A percentile compares a stretch with the other conserved stretches of the same genome.
Evolutionary conservation across 2,888 invertebrate species (phyloP).

Genomic region (Nipponacmea schrenckii): DNA sequence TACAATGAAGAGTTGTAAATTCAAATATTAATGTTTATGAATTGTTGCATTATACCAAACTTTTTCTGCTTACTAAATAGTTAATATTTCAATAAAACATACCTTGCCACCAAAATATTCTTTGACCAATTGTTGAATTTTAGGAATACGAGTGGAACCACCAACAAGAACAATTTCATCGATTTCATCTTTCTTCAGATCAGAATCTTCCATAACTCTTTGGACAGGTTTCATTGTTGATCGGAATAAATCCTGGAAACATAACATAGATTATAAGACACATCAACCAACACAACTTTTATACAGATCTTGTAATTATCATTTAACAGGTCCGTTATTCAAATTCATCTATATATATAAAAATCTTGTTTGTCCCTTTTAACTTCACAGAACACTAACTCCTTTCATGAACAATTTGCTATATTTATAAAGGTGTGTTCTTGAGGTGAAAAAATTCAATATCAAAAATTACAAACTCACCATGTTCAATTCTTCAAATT

Average conservation of each 20-base stretch:
- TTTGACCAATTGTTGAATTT: slow-evolving; percentile 78
- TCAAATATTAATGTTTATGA: too few relatives aligned
- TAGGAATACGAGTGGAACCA: slow-evolving; percentile 98
- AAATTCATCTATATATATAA: too few relatives aligned
- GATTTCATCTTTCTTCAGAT: slow-evolving; percentile 97
- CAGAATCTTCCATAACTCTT: slow-evolving; percentile 97
- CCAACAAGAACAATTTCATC: slow-evolving; percentile 99
- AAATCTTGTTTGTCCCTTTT: too few relatives aligned
- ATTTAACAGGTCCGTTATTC: too few relatives aligned
- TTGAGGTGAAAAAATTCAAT: too few relatives aligned
- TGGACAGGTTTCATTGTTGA: slow-evolving; percentile 95
- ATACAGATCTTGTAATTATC: too few relatives aligned
- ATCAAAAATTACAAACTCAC: slow-evolving; percentile 62
- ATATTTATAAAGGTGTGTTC: too few relatives aligned
- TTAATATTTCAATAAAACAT: slow-evolving; percentile 9
- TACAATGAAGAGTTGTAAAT: background rate
- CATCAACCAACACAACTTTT: background rate
- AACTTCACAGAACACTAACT: too few relatives aligned
- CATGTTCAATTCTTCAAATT: slow-evolving; percentile 98
- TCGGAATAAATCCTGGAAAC: slow-evolving; percentile 72
- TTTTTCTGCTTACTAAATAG: too few relatives aligned
- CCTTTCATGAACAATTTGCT: too few relatives aligned
- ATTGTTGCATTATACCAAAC: too few relatives aligned
- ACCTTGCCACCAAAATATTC: slow-evolving; percentile 88
- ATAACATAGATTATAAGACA: background rate